Base-by-base conservation (phyloP, 2,888 invertebrate species). In the Campopleginae sp. region DNA sequence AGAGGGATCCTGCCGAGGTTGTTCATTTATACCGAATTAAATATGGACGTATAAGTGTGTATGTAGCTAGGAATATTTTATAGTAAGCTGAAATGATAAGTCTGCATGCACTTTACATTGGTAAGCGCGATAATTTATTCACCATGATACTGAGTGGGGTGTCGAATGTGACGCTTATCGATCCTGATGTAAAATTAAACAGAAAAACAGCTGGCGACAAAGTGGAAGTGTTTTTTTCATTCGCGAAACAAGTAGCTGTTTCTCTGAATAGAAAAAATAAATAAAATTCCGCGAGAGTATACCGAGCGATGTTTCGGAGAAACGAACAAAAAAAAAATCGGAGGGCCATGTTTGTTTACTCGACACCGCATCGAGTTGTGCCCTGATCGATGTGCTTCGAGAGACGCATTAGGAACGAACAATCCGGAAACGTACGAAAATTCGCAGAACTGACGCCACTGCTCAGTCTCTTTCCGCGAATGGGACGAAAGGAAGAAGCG, bases 111-210 rank as follows among this genome's bases (percentile, higher is more conserved):
- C 76, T 80, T 84, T 61, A 42, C 79, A 80, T 80, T 80, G 71
- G 75, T 71, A 70, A 80, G 76, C 76, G 74, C 80, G 80, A 80
- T 71, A 76, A 80, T 80, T 61, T 71, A 75, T 46, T 48, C 83
- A 31, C 23, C 76, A 70, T 65, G 63, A 68, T 76, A 65, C 75
- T 65, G 27, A 75, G 33, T 33, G 44, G 42, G 31, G 14, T 44
- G 51, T 33, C 33, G 33, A 65, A 44, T 46, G 51, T 33, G 68
- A 42, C 19, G 33, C 54, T 31, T 42, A 70, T 68, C 58, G 44
- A 70, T 14, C 33, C 6, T 23, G 42, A 61, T 54, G 38, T 66
- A 66, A 48, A 33, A 72, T n/a, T 7, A 42, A 38, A 63, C 8
- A 72, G 33, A 58, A 27, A 72, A 72, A 71, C 19, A 51, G 19